phyloP scores from a whole-genome alignment of 1,140 invertebrate species.

The Tetraneura akinire region DNA sequence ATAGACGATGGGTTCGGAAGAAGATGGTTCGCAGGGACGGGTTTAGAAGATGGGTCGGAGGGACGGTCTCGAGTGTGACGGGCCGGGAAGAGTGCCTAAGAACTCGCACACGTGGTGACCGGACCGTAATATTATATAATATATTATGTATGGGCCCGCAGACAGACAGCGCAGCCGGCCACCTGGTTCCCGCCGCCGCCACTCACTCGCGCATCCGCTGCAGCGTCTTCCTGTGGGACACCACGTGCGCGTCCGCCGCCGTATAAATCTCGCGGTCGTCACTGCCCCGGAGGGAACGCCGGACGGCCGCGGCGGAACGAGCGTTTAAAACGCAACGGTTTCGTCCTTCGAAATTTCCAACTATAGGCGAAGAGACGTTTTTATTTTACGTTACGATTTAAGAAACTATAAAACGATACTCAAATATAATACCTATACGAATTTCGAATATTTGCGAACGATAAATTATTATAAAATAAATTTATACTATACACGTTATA shows the following conservation, averaged over 20 bases:
- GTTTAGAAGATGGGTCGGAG: neutral
- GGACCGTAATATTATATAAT: too few relatives aligned
- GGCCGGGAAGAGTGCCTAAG: neutral
- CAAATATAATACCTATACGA: too few relatives aligned
- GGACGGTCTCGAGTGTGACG: neutral
- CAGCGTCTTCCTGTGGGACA: slow-evolving; percentile 40
- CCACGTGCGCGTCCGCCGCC: neutral
- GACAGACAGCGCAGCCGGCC: slow-evolving; percentile 39
- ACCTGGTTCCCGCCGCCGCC: slow-evolving; percentile 30
- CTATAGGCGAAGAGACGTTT: too few relatives aligned
- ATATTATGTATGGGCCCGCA: neutral
- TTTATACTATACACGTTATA: too few relatives aligned
- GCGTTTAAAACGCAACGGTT: neutral
- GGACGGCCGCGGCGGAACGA: neutral
- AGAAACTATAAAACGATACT: too few relatives aligned
- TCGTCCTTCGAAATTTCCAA: too few relatives aligned
- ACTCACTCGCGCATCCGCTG: slow-evolving; percentile 15
- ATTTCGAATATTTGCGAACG: too few relatives aligned
- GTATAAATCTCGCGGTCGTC: slow-evolving; percentile 4
- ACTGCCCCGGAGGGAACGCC: neutral
- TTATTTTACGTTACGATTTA: too few relatives aligned
- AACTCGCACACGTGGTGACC: neutral
- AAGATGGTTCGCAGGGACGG: neutral
- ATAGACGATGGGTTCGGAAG: too few relatives aligned
- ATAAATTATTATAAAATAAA: too few relatives aligned